A percentile compares a stretch with the other conserved stretches of the same genome.
Conservation (phyloP, 2,113 vertebrate species). For the Cnemophilus loriae region DNA sequence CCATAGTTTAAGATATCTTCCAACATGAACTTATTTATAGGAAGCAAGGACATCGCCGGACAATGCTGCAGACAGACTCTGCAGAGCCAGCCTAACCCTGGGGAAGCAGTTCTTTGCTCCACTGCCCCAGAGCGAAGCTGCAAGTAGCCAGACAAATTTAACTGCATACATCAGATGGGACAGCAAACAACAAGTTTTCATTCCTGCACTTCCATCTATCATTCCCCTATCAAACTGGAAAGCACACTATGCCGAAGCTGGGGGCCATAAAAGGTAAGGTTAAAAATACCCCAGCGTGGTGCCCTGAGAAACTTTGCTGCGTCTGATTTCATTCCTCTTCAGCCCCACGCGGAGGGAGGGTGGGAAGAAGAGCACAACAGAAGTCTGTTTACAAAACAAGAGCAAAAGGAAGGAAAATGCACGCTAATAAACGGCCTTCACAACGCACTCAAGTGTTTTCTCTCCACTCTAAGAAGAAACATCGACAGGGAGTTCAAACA, state of each 20-base stretch:
- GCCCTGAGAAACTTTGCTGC: neutral
- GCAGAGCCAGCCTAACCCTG: neutral
- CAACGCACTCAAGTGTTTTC: neutral
- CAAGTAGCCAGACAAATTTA: neutral
- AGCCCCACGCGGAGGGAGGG: neutral
- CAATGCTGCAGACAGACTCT: accelerated
- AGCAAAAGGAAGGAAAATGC: neutral
- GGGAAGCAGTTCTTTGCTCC: neutral
- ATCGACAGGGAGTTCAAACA: neutral
- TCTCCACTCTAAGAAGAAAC: neutral
- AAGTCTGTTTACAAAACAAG: neutral
- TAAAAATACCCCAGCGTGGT: neutral
- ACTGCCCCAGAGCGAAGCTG: accelerated
- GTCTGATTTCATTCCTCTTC: neutral
- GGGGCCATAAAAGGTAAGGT: neutral
- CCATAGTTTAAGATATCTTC: neutral
- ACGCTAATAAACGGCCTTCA: neutral
- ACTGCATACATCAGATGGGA: accelerated
- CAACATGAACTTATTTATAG: neutral
- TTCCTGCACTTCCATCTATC: neutral
- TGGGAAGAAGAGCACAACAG: neutral
- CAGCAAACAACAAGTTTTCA: neutral
- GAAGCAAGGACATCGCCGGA: neutral
- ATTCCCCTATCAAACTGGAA: neutral
- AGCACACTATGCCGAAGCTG: neutral